Conservation (phyloP, 2,797 vertebrate species). For the Lophura swinhoii region DNA sequence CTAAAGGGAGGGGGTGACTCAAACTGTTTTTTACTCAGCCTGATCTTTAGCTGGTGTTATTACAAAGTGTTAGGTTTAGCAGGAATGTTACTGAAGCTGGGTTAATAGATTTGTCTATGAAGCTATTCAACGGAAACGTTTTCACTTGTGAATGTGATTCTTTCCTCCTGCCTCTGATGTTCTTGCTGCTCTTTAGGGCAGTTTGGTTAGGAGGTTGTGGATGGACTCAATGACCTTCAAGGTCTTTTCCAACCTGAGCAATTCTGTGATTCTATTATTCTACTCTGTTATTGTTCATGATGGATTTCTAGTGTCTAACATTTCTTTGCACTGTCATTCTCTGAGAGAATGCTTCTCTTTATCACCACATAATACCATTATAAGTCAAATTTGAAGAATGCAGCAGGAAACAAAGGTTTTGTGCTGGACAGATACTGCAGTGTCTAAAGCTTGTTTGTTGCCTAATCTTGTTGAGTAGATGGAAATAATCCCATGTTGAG, state of each 20-base stretch:
- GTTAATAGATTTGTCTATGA: background rate
- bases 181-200: background rate
- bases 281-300: background rate
- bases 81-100: background rate
- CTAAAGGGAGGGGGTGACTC: background rate
- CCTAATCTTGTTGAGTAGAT: background rate
- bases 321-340: background rate
- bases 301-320: background rate
- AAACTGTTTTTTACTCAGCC: background rate
- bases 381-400: background rate
- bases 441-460: background rate
- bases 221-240: too few relatives aligned
- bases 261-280: too few relatives aligned
- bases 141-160: too few relatives aligned
- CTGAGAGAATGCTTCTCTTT: background rate
- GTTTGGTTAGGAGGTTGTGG: too few relatives aligned
- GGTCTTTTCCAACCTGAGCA: too few relatives aligned
- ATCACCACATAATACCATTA: too few relatives aligned
- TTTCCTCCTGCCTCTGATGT: background rate
- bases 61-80: background rate
- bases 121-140: background rate
- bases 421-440: background rate
- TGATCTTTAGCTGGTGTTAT: background rate
- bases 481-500: fast-evolving
- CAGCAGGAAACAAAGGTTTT: background rate